Evolutionary conservation across 2,797 vertebrate genomes (phyloP).

Genomic region (Sebastes cheni): DNA sequence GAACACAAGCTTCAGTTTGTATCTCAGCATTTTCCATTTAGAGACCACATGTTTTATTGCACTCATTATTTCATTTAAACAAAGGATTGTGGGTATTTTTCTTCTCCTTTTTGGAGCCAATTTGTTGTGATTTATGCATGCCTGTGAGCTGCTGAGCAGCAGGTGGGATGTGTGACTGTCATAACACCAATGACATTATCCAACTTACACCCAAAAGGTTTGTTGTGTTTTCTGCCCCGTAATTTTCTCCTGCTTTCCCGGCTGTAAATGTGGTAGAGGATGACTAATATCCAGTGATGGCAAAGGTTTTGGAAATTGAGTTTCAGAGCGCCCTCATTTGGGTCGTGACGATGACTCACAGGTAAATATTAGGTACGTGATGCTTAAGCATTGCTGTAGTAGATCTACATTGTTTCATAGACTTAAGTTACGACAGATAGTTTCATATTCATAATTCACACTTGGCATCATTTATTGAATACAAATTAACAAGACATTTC

Average conservation of each 20-base stretch:
- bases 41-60: conserved; percentile 57
- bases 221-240: conserved; percentile 17
- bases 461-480: neutral
- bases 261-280: conserved; percentile 33
- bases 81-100: conserved; percentile 18
- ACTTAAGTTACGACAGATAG: neutral
- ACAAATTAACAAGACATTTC: neutral
- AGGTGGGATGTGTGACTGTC: conserved; percentile 67
- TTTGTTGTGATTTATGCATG: conserved; percentile 74
- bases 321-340: conserved; percentile 39
- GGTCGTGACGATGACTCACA: conserved; percentile 42
- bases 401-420: neutral
- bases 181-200: conserved; percentile 70
- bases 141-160: conserved; percentile 67
- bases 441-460: neutral
- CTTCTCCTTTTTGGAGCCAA: conserved; percentile 30
- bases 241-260: conserved; percentile 20
- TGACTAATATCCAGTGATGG: conserved; percentile 42
- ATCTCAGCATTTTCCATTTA: conserved; percentile 11
- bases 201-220: conserved; percentile 41
- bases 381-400: conserved; percentile 4
- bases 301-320: conserved; percentile 44
- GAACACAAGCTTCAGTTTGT: neutral
- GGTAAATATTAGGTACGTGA: neutral
- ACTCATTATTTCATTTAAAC: conserved; percentile 44